phyloP scores from a whole-genome alignment of 2,113 vertebrate species.

The Pyxicephalus adspersus region DNA sequence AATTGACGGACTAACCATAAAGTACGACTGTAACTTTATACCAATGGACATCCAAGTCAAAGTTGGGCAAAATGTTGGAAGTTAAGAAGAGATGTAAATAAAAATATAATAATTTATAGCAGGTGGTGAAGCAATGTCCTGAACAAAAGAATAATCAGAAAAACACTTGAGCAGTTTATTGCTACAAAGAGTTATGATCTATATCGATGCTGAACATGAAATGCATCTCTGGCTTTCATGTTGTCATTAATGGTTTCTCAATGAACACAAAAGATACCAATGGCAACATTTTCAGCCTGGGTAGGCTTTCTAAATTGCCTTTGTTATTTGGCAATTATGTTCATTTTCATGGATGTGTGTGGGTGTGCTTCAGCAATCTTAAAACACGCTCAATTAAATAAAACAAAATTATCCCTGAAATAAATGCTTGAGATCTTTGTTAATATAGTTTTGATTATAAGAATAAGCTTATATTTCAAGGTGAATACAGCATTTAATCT shows the following conservation, averaged over 20 bases:
- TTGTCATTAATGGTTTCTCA: constrained; percentile 55
- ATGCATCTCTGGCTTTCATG: constrained; percentile 56
- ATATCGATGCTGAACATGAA: constrained; percentile 56
- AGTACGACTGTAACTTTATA: not conserved
- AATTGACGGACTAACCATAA: not conserved
- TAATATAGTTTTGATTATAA: constrained; percentile 53
- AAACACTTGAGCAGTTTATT: constrained; percentile 56
- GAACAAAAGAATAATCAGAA: constrained; percentile 55
- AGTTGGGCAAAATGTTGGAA: constrained; percentile 11
- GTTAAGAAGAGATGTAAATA: constrained; percentile 37
- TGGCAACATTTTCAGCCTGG: constrained; percentile 56
- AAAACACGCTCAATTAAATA: constrained; percentile 57
- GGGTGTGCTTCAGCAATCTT: constrained; percentile 50
- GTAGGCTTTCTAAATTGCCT: constrained; percentile 56
- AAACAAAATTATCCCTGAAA: constrained; percentile 55
- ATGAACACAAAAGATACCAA: constrained; percentile 56
- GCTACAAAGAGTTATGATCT: constrained; percentile 58
- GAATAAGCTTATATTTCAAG: constrained; percentile 46
- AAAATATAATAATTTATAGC: constrained; percentile 52
- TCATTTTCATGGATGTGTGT: constrained; percentile 55
- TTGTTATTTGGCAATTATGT: constrained; percentile 54
- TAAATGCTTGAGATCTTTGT: constrained; percentile 51
- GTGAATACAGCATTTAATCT: constrained; percentile 26
- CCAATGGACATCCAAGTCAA: constrained; percentile 20
- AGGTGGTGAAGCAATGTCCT: constrained; percentile 45